Percentiles rank a stretch among this genome's conserved stretches.
phyloP scores from a whole-genome alignment of 1,140 invertebrate species.

The Drosophila cardini region DNA sequence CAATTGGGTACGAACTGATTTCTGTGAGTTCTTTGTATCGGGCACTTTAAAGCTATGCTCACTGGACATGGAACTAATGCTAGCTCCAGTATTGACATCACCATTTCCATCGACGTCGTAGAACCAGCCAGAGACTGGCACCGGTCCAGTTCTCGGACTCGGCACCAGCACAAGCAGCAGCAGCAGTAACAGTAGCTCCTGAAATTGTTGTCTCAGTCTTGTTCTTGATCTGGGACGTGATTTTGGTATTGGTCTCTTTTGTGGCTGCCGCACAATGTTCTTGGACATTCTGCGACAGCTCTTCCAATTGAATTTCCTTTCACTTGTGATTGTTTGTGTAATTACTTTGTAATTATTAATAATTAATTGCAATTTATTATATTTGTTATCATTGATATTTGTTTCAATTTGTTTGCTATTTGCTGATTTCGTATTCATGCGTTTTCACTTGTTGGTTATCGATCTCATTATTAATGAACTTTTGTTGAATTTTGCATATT shows the following conservation, averaged over 20 bases:
- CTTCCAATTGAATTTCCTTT: conserved; percentile 4
- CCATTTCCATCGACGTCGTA: conserved; percentile 59
- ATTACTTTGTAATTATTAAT: not conserved
- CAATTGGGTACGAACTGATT: conserved; percentile 63
- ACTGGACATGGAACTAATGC: conserved; percentile 44
- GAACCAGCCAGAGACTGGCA: conserved; percentile 46
- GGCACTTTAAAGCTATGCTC: conserved; percentile 74
- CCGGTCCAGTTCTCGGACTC: conserved; percentile 22
- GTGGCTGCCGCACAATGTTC: conserved; percentile 50
- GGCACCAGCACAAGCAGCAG: conserved; percentile 43
- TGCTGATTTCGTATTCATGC: conserved; percentile 10
- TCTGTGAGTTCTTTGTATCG: conserved; percentile 67
- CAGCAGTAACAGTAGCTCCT: conserved; percentile 33
- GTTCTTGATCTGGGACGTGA: not conserved
- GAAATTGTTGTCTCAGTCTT: conserved; percentile 14
- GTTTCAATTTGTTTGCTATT: not conserved
- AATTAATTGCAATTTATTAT: not conserved
- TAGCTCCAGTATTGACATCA: conserved; percentile 31
- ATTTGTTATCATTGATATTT: not conserved
- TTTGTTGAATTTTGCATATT: conserved; percentile 8
- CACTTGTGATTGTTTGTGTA: not conserved
- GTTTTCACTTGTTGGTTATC: conserved; percentile 10
- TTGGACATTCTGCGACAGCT: conserved; percentile 52
- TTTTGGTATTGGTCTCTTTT: conserved; percentile 17
- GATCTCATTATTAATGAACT: conserved; percentile 27